phyloP scores from a whole-genome alignment of 2,797 vertebrate genomes.

The Myotis daubentonii region DNA sequence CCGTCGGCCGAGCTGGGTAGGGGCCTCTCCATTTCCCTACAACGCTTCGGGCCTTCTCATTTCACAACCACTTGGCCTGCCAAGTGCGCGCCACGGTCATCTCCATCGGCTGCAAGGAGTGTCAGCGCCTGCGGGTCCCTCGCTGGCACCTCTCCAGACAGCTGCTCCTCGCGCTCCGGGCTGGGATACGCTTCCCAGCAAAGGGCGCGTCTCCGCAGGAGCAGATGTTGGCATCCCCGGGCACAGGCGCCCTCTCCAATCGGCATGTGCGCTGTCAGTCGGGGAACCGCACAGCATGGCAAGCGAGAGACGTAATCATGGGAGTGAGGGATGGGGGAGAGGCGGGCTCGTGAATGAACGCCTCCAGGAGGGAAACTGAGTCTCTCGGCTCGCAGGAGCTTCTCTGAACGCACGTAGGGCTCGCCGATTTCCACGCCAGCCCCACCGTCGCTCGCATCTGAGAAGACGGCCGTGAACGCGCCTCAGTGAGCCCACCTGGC shows the following conservation, averaged over 20 bases:
- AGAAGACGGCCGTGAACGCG: neutral
- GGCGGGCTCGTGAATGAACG: conserved; percentile 32
- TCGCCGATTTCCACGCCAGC: conserved; percentile 39
- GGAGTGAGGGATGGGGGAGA: neutral
- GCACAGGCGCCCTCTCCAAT: conserved; percentile 13
- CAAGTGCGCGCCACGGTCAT: conserved; percentile 21
- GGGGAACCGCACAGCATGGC: conserved; percentile 37
- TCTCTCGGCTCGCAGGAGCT: neutral
- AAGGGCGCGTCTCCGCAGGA: conserved; percentile 28
- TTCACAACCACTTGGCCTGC: conserved; percentile 55
- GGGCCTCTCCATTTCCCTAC: neutral
- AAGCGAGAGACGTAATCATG: neutral
- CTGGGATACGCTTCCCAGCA: conserved; percentile 28
- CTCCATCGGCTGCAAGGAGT: conserved; percentile 51
- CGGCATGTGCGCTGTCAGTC: conserved; percentile 2
- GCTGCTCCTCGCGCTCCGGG: neutral
- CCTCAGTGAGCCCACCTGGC: conserved; percentile 49
- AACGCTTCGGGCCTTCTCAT: conserved; percentile 24
- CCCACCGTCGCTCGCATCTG: neutral
- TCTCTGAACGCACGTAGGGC: conserved; percentile 51
- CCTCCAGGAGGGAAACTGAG: conserved; percentile 27
- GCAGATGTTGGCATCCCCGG: conserved; percentile 16
- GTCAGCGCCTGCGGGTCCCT: conserved; percentile 61
- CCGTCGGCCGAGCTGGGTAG: neutral
- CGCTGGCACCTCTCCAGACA: conserved; percentile 51